Base-by-base conservation (phyloP, 1,140 invertebrate genomes). In the Zeugodacus cucurbitae region DNA sequence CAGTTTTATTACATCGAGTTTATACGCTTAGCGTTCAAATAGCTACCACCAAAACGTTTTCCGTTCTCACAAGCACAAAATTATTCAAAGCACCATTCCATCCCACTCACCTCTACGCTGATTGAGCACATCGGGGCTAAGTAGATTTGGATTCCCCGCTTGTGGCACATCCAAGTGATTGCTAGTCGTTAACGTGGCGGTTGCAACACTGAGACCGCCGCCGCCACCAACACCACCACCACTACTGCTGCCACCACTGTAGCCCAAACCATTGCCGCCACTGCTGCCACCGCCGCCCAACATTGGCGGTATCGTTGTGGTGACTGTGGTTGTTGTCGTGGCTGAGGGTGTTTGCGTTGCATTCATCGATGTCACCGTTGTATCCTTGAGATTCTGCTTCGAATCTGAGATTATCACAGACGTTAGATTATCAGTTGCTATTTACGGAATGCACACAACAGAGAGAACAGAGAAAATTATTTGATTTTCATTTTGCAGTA, bases 111-210 rank as follows among this genome's bases (percentile, higher is more conserved):
- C 96, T 95, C 96, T 94, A 88, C 96, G 94, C 92, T 96, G 96
- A 91, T 95, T 96, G 64, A 97, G 94, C 90, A 95, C 95, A 92
- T 97, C 97, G 20, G 97, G 97, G 92, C 96, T 97, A 29, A 97
- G 95, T 88, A 97, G 94, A 94, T 97, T 97, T 3, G 96, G 95
- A 94, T 97, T 97, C n/a, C 96, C 95, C 48, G 95, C 95, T 89
- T 95, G 95, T 29, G 97, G 97, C 62, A 97, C 95, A 89, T 97
- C 96, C 88, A 97, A 93, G 91, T 97, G 97, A 93, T 97, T 97
- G 88, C 96, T 96, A 20, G 92, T 93, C 11, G 91, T 92, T 64
- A 91, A 91, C 34, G 91, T 88, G 41, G 88, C 91, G 58, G 90
- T 90, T 78, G 90, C 90, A 87, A 92, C 82, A 37, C 89, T 90